These are phyloP conservation scores for Nycticorax nycticorax DNA, from an alignment of 2,113 vertebrate genomes.

Conservation along the genomic window DNA sequence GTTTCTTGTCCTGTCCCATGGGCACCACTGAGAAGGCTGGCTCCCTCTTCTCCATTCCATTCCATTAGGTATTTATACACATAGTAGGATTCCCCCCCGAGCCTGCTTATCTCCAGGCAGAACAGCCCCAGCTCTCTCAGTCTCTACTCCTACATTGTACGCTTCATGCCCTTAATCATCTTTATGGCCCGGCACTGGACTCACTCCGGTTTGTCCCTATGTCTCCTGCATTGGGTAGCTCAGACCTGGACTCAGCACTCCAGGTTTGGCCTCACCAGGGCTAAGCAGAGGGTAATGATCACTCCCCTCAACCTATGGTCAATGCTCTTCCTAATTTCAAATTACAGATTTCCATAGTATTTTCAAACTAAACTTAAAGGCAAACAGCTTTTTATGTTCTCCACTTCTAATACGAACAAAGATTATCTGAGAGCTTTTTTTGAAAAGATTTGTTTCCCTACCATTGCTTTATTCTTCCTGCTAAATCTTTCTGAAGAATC, in stretches of 20 bases:
- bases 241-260: background rate
- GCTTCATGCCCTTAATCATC: background rate
- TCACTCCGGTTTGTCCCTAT: background rate
- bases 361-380: background rate
- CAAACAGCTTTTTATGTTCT: background rate
- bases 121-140: background rate
- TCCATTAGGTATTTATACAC: background rate
- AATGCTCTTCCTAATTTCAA: background rate
- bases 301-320: background rate
- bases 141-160: rapidly evolving
- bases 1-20: background rate
- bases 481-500: background rate
- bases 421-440: background rate
- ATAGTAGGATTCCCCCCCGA: background rate
- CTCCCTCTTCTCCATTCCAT: background rate
- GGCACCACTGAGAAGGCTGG: background rate
- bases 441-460: background rate
- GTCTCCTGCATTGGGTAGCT: background rate
- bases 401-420: background rate
- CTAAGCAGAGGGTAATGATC: background rate
- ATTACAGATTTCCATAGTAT: background rate
- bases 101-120: background rate
- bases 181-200: background rate
- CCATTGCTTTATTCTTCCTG: background rate
- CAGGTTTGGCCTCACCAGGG: background rate